Evolutionary conservation across 2,888 invertebrate genomes (phyloP).

Genomic region (Nemotelus nigrinus): DNA sequence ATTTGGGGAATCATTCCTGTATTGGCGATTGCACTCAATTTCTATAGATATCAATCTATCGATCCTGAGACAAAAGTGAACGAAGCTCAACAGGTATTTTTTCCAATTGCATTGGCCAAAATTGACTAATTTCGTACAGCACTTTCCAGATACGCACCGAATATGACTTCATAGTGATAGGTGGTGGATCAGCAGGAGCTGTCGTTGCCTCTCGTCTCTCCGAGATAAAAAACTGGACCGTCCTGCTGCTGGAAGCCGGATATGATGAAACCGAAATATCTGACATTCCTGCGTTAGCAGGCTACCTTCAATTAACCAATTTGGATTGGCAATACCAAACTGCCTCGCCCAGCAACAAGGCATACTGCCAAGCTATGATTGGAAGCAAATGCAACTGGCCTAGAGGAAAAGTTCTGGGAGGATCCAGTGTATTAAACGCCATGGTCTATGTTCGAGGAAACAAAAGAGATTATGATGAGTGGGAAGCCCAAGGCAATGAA

Average conservation of each 20-base stretch:
- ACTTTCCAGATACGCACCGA: constrained; percentile 73
- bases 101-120: not conserved
- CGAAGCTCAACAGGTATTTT: constrained; percentile 76
- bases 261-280: constrained; percentile 89
- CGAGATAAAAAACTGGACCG: constrained; percentile 83
- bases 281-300: constrained; percentile 85
- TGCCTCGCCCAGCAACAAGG: constrained; percentile 77
- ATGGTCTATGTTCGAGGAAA: constrained; percentile 94
- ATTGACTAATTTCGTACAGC: not conserved
- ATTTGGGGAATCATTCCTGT: constrained; percentile 82
- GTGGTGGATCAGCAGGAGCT: constrained; percentile 90
- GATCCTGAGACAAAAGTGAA: constrained; percentile 85
- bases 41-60: constrained; percentile 80
- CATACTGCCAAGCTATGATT: constrained; percentile 88
- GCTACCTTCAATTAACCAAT: constrained; percentile 84
- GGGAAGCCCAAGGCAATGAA: constrained; percentile 83
- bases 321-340: constrained; percentile 95
- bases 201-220: constrained; percentile 86
- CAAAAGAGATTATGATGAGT: constrained; percentile 84
- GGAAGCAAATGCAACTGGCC: constrained; percentile 92
- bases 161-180: constrained; percentile 88
- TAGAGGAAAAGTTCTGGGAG: constrained; percentile 89
- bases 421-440: constrained; percentile 87
- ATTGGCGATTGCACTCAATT: constrained; percentile 81
- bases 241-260: constrained; percentile 86